These are phyloP conservation scores for Drosophila mercatorum DNA, from an alignment of 2,888 invertebrate species.

Conservation along the genomic window DNA sequence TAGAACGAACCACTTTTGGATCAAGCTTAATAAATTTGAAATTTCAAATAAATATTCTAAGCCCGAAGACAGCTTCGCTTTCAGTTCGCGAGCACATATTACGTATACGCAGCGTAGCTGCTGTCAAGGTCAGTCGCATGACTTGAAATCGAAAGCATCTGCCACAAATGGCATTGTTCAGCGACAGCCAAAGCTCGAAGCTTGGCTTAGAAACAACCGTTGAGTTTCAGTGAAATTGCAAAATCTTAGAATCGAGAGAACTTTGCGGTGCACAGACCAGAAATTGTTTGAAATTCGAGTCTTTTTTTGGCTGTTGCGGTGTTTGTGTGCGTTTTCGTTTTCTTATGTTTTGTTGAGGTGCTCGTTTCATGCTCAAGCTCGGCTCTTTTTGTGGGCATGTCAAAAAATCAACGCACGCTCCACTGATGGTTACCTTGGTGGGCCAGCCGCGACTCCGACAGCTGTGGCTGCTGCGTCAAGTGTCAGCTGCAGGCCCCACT, in stretches of 20 bases:
- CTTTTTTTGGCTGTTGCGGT: neutral
- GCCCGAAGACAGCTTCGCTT: neutral
- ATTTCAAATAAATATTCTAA: neutral
- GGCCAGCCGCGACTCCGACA: conserved; percentile 35
- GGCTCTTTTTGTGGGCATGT: conserved; percentile 37
- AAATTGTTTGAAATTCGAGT: conserved; percentile 46
- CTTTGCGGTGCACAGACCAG: conserved; percentile 48
- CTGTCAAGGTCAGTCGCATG: conserved; percentile 39
- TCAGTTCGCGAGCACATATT: conserved; percentile 1
- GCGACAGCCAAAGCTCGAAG: neutral
- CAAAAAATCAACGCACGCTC: conserved; percentile 48
- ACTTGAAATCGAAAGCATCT: conserved; percentile 41
- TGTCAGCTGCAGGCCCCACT: conserved; percentile 41
- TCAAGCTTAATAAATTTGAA: neutral
- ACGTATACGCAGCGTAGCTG: conserved; percentile 38
- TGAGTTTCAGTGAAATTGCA: conserved; percentile 44
- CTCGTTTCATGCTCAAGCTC: conserved; percentile 43
- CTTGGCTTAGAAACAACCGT: conserved; percentile 7
- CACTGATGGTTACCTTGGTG: conserved; percentile 66
- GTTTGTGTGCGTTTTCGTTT: too few relatives aligned
- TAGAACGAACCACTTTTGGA: neutral
- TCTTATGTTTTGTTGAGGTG: neutral
- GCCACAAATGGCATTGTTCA: conserved; percentile 22
- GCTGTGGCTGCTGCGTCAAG: conserved; percentile 48
- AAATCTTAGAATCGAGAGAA: conserved; percentile 36